These are phyloP conservation scores for Leptonema lineaticorne DNA, from an alignment of 1,140 invertebrate species.

Conservation along the genomic window DNA sequence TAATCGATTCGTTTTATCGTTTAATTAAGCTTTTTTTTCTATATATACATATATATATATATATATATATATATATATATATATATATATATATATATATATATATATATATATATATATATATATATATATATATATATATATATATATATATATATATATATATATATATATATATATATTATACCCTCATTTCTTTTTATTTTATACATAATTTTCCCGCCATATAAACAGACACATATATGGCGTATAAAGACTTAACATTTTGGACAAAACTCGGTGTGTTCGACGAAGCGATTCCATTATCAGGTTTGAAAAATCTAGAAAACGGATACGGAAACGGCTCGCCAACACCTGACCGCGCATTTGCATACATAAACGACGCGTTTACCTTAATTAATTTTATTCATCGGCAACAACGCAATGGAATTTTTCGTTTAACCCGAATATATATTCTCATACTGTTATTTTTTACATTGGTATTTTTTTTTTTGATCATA, in stretches of 20 bases:
- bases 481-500: too few relatives aligned
- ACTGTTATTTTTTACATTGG: too few relatives aligned
- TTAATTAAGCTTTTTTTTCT: too few relatives aligned
- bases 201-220: too few relatives aligned
- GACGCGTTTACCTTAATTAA: conserved; percentile 31
- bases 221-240: too few relatives aligned
- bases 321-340: conserved; percentile 28
- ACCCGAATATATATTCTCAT: too few relatives aligned
- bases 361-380: conserved; percentile 29
- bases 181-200: too few relatives aligned
- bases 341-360: conserved; percentile 25
- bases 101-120: neutral
- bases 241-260: neutral
- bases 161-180: too few relatives aligned
- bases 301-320: neutral
- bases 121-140: too few relatives aligned
- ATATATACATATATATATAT: neutral
- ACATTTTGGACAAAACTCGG: neutral
- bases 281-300: neutral
- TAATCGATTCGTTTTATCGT: too few relatives aligned
- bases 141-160: too few relatives aligned
- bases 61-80: neutral
- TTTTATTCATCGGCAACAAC: conserved; percentile 26
- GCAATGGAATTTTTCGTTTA: conserved; percentile 26
- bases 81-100: neutral